These are phyloP conservation scores for Plebejus argus DNA, from an alignment of 2,888 invertebrate species.

Conservation along the genomic window DNA sequence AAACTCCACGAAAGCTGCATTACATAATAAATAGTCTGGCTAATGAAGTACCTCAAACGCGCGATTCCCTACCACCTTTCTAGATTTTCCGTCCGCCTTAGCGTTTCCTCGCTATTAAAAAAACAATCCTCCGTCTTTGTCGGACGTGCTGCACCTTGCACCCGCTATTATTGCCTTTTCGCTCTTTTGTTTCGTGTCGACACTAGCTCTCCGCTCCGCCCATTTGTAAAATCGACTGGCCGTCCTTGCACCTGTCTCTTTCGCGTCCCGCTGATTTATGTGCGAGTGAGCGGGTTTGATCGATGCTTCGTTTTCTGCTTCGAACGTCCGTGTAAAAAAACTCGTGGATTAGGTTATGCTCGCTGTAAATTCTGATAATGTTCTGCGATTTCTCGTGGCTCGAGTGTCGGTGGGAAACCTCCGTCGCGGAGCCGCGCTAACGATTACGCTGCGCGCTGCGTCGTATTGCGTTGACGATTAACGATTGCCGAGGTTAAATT, in stretches of 20 bases:
- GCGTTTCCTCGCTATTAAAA: conserved; percentile 62
- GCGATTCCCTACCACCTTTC: conserved; percentile 57
- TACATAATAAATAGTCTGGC: conserved; percentile 43
- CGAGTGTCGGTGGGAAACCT: conserved; percentile 64
- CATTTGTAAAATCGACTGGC: conserved; percentile 79
- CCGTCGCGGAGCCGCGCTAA: conserved; percentile 71
- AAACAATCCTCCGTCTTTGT: conserved; percentile 57
- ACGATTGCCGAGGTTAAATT: conserved; percentile 55
- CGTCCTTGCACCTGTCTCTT: conserved; percentile 78
- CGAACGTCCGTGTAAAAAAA: conserved; percentile 63
- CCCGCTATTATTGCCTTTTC: conserved; percentile 73
- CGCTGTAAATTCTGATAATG: conserved; percentile 72
- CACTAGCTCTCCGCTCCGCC: conserved; percentile 76
- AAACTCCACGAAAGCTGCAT: conserved; percentile 41
- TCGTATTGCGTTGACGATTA: conserved; percentile 69
- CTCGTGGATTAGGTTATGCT: conserved; percentile 61
- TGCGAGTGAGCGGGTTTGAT: conserved; percentile 79
- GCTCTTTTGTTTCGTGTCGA: conserved; percentile 76
- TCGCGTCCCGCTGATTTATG: conserved; percentile 78
- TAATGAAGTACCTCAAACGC: conserved; percentile 42
- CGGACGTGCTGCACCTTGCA: conserved; percentile 71
- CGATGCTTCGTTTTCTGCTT: conserved; percentile 76
- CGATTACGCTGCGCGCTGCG: conserved; percentile 70
- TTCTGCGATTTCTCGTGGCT: conserved; percentile 62
- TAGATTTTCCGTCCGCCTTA: conserved; percentile 71